Evolutionary conservation across 2,888 invertebrate species (phyloP).

Genomic region (Metallyticus violacea): DNA sequence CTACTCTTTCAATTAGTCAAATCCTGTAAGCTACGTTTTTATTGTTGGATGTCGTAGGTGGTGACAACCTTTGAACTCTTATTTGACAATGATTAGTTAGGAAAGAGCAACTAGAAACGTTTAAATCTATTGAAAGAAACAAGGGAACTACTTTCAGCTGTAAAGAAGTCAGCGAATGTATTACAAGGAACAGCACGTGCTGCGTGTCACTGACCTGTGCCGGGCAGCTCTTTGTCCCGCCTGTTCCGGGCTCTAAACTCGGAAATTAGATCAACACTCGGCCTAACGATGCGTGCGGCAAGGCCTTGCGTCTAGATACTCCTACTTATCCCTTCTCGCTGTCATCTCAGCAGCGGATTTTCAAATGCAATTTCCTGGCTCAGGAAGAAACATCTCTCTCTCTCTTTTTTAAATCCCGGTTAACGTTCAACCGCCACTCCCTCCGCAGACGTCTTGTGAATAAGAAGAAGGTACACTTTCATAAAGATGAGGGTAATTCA

Average conservation of each 20-base stretch:
- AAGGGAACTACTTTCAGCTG: no score
- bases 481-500: not conserved
- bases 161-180: no score
- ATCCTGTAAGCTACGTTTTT: no score
- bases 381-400: not conserved
- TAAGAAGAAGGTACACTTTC: not conserved
- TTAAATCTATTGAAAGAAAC: no score
- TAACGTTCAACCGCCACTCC: not conserved
- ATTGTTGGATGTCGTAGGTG: no score
- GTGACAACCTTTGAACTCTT: no score
- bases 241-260: constrained; percentile 15
- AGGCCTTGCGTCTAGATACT: no score
- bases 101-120: no score
- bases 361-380: not conserved
- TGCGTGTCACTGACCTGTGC: not conserved
- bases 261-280: constrained; percentile 9
- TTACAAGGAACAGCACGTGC: no score
- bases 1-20: no score
- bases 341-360: not conserved
- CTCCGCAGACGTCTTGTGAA: not conserved
- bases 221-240: not conserved
- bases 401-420: not conserved
- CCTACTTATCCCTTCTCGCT: not conserved
- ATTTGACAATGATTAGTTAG: no score
- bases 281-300: not conserved